A percentile compares a stretch with the other conserved stretches of the same genome.
phyloP scores from a whole-genome alignment of 1,140 invertebrate genomes.

The Batillaria attramentaria region DNA sequence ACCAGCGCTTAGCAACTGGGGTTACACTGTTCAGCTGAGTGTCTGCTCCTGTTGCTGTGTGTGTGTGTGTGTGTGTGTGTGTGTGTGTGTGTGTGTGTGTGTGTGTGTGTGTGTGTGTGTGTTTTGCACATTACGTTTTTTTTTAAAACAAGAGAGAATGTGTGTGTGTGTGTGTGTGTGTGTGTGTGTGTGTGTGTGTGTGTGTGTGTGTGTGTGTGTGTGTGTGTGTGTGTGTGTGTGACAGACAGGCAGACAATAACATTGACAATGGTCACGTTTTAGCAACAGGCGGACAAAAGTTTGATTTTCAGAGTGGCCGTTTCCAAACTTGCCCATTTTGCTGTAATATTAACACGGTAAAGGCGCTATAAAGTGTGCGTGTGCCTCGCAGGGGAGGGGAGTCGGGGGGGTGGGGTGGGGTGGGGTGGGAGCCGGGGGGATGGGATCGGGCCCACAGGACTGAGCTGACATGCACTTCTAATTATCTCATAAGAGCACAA shows the following conservation, averaged over 20 bases:
- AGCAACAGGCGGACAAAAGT: neutral
- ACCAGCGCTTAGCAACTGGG: too few species aligned
- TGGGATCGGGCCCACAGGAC: too few species aligned
- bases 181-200: constrained; percentile 19
- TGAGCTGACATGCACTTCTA: too few species aligned
- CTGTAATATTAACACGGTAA: neutral
- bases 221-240: constrained; percentile 1
- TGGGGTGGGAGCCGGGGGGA: too few species aligned
- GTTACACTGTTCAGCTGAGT: neutral
- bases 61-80: neutral
- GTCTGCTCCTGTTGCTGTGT: neutral
- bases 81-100: neutral
- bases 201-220: constrained; percentile 1
- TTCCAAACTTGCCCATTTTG: neutral
- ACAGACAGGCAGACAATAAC: neutral
- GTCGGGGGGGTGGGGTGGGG: constrained; percentile 3
- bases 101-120: too few species aligned
- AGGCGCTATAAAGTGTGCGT: neutral
- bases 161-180: neutral
- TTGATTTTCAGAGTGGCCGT: neutral
- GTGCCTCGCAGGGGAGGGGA: neutral
- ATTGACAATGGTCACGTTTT: too few species aligned
- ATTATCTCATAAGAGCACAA: too few species aligned
- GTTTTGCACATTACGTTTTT: too few species aligned
- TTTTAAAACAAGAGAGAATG: too few species aligned